These are phyloP conservation scores for Ammospiza caudacuta DNA, from an alignment of 2,113 vertebrate species.

Conservation along the genomic window DNA sequence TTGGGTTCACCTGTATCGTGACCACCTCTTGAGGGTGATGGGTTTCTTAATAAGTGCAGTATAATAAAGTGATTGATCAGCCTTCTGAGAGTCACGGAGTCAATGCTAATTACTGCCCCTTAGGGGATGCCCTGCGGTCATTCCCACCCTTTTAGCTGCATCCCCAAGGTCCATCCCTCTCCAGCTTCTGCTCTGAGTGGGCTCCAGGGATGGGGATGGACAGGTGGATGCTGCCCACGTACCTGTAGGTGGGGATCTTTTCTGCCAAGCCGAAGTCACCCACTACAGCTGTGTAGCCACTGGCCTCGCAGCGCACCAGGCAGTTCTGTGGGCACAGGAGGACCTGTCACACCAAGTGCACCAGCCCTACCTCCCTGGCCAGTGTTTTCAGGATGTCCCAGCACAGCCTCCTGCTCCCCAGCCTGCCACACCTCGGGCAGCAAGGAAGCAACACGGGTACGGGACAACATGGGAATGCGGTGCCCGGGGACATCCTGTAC, in stretches of 20 bases:
- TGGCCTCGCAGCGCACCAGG: constrained; percentile 86
- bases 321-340: constrained; percentile 83
- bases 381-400: fast-evolving
- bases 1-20: no score
- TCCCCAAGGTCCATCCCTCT: not conserved
- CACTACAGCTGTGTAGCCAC: constrained; percentile 86
- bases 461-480: fast-evolving
- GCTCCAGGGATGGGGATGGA: not conserved
- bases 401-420: not conserved
- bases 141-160: not conserved
- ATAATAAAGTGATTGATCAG: not conserved
- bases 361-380: not conserved
- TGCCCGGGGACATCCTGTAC: constrained; percentile 54
- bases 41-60: not conserved
- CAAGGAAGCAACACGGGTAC: fast-evolving
- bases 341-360: not conserved
- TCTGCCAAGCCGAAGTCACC: constrained; percentile 95
- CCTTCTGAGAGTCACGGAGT: not conserved
- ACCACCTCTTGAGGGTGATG: no score
- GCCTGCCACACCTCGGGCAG: fast-evolving
- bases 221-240: not conserved
- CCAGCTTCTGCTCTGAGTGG: not conserved
- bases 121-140: fast-evolving
- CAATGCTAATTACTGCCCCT: not conserved
- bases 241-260: constrained; percentile 95